Evolutionary conservation across 2,113 vertebrate genomes (phyloP), one percentile per base, ranked within the genome.

Genomic region (Apus apus): DNA sequence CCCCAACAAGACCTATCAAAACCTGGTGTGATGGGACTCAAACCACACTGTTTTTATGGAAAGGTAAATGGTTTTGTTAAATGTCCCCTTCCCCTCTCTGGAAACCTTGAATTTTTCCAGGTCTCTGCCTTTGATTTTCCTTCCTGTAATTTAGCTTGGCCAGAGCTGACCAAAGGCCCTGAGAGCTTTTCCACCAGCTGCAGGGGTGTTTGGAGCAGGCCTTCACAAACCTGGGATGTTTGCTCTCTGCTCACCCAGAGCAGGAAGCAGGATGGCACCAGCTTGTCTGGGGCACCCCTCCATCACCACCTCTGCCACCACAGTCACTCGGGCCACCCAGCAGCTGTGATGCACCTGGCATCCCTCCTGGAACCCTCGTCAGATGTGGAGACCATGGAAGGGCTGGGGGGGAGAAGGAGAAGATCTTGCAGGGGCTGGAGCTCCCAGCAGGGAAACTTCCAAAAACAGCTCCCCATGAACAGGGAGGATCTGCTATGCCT

Each of bases 371-470:
- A 71, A 16, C 29, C 56, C n/a, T 34, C 22, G 5, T 19, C 75
- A 76, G 45, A 23, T 1, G 0, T 2, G 14, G n/a, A 62, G 50
- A n/a, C 9, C 1, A 1, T 17, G 51, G 50, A 53, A 32, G 13
- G 36, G 32, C 50, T 32, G 17, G 21, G 5, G 29, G 25, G 12
- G 40, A 14, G 40, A 65, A 51, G 43, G 12, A 54, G 45, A 46
- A 8, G 29, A 65, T 21, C 29, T 30, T 43, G 8, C 38, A 67
- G 34, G 22, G 38, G 19, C 30, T 54, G 34, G 20, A 11, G 20
- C 26, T 83, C 38, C 50, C 32, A 57, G 16, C n/a, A 36, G 29
- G 40, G 11, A 40, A 48, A 26, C 43, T 32, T 48, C 38, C 26
- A 48, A 61, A 67, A 93, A 48, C 6, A 54, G n/a, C n/a, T 71